These are phyloP conservation scores for Phalera bucephala DNA, from an alignment of 2,888 invertebrate genomes.

Conservation along the genomic window DNA sequence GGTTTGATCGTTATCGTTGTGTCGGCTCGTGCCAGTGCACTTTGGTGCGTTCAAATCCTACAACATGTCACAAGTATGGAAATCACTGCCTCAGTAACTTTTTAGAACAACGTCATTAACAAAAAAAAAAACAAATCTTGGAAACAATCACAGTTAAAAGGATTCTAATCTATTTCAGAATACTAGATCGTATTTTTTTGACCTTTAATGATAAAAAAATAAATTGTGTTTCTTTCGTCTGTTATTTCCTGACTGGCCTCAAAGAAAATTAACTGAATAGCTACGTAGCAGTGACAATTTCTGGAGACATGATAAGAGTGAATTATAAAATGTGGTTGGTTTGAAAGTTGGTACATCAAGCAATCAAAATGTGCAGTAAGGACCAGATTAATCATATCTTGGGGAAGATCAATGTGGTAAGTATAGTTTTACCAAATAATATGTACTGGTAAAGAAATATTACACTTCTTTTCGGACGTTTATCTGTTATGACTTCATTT, in stretches of 20 bases:
- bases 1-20: slow-evolving; percentile 50
- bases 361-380: slow-evolving; percentile 85
- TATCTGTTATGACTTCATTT: too few species aligned
- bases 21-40: slow-evolving; percentile 22
- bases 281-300: slow-evolving; percentile 18
- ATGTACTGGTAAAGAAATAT: too few species aligned
- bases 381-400: slow-evolving; percentile 87
- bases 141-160: background rate
- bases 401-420: slow-evolving; percentile 89
- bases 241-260: slow-evolving; percentile 19
- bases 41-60: slow-evolving; percentile 1
- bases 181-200: background rate
- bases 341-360: slow-evolving; percentile 30
- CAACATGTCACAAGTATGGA: background rate
- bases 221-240: background rate
- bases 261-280: slow-evolving; percentile 32
- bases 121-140: too few species aligned
- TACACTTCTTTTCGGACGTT: too few species aligned
- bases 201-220: background rate
- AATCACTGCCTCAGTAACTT: background rate
- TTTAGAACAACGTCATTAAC: too few species aligned
- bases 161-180: slow-evolving; percentile 1
- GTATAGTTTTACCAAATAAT: slow-evolving; percentile 55
- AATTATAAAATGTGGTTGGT: slow-evolving; percentile 56
- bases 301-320: slow-evolving; percentile 35